Base-by-base conservation (phyloP, 2,113 vertebrate species). In the Coptodon bakossiorum region DNA sequence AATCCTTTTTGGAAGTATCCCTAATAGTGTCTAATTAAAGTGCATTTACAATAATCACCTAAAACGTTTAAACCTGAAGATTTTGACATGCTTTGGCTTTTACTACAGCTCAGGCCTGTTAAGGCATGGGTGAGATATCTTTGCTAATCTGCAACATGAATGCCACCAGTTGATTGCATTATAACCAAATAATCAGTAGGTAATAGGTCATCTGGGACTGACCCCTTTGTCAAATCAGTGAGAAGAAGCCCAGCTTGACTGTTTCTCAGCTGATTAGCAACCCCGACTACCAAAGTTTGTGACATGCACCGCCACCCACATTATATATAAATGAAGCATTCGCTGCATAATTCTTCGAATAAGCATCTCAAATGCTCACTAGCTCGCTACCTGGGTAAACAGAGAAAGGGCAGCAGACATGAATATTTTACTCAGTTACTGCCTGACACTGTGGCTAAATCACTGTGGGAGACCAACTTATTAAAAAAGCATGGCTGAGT, bases 71-170 rank as follows among this genome's bases (percentile, higher is more conserved):
- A 76, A 29, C 68, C 24, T 11, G 2, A 0, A 29, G 68, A 29
- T 48, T 48, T 0, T 63, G 40, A 45, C 68, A 73, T 17, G 8
- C 13, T 11, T 17, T 0, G 1, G 9, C 24, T 11, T 29, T 45
- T 12, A 29, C 68, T 76, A 0, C 24, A 76, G 68, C 24, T 76
- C 68, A 76, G 0, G 34, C 61, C 19, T 66, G 34, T 13, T 38
- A 66, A 22, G 6, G 0, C 19, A 66, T 13, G 6, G 61, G 0
- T 66, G 61, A 0, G 3, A 22, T 38, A 1, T 38, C 34, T 5
- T 22, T 76, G 2, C 40, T 48, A 29, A 76, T 76, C 24, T 76
- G 40, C 24, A 76, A 48, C 40, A 76, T 29, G 40, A 48, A 76
- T 48, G 68, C 22, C 38, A 45, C 1, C 24, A 11, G 22, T 5